A percentile compares a stretch with the other conserved stretches of the same genome.
phyloP scores from a whole-genome alignment of 2,888 invertebrate species.

The Heliconius hortense region DNA sequence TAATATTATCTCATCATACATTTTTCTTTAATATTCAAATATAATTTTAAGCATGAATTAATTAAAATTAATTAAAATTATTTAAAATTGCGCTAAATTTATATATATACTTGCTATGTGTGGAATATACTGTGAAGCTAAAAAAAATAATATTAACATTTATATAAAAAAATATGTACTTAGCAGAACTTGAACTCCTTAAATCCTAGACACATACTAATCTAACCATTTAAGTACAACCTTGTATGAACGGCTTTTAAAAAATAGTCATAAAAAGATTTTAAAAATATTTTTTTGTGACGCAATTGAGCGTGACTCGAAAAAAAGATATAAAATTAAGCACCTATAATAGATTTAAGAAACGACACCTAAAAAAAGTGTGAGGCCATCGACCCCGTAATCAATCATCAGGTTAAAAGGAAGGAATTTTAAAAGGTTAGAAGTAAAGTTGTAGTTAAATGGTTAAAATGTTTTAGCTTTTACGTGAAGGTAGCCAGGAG shows the following conservation, averaged over 20 bases:
- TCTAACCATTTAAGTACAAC: neutral
- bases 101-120: too few relatives aligned
- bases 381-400: conserved; percentile 42
- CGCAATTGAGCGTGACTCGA: conserved; percentile 23
- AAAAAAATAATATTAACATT: too few relatives aligned
- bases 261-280: neutral
- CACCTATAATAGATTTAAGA: conserved; percentile 27
- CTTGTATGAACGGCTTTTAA: neutral
- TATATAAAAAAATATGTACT: too few relatives aligned
- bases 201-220: neutral
- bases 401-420: conserved; percentile 41
- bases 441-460: neutral
- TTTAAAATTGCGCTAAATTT: too few relatives aligned
- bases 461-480: neutral
- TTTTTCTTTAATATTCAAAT: too few relatives aligned
- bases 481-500: neutral
- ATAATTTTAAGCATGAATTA: too few relatives aligned
- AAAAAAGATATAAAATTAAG: conserved; percentile 28
- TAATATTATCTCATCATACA: too few relatives aligned
- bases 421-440: conserved; percentile 14
- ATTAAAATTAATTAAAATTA: too few relatives aligned
- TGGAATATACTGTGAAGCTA: too few relatives aligned
- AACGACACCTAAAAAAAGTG: conserved; percentile 33
- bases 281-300: neutral
- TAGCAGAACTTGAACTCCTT: neutral